Evolutionary conservation across 2,888 invertebrate genomes (phyloP).

Genomic region (Dicyrtomina minuta): DNA sequence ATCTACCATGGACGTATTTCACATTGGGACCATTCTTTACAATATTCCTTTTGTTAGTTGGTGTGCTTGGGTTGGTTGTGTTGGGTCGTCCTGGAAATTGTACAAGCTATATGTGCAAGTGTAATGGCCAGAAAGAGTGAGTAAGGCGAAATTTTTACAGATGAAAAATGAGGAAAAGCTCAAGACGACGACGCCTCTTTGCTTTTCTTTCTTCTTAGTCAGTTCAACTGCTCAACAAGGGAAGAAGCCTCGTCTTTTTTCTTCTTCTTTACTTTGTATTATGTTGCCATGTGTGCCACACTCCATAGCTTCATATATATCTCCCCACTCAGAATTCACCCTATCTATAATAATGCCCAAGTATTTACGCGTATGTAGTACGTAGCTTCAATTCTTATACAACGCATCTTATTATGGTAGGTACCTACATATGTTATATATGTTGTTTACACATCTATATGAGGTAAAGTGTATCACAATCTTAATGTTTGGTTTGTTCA

Average conservation of each 20-base stretch:
- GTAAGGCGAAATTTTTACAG: slow-evolving; percentile 32
- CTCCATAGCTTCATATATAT: background rate
- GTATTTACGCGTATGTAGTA: too few relatives aligned
- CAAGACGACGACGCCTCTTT: slow-evolving; percentile 25
- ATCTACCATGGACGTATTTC: slow-evolving; percentile 21
- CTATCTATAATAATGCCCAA: slow-evolving; percentile 6
- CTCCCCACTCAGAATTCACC: background rate
- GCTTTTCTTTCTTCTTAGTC: slow-evolving; percentile 12
- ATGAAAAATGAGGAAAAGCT: slow-evolving; percentile 31
- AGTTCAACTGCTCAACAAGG: too few relatives aligned
- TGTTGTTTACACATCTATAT: background rate
- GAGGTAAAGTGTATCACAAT: too few relatives aligned
- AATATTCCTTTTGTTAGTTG: slow-evolving; percentile 26
- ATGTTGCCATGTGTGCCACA: background rate
- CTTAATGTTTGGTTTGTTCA: background rate
- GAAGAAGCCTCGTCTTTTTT: background rate
- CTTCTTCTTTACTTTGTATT: slow-evolving; percentile 2
- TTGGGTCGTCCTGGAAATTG: background rate
- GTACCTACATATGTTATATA: background rate
- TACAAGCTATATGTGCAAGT: slow-evolving; percentile 20
- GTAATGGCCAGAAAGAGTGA: slow-evolving; percentile 32
- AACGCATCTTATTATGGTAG: too few relatives aligned
- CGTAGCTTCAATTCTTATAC: too few relatives aligned
- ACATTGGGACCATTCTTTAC: slow-evolving; percentile 33
- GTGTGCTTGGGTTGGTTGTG: background rate